Base-by-base conservation (phyloP, 2,888 invertebrate genomes). In the Leptopilina drosophilae region DNA sequence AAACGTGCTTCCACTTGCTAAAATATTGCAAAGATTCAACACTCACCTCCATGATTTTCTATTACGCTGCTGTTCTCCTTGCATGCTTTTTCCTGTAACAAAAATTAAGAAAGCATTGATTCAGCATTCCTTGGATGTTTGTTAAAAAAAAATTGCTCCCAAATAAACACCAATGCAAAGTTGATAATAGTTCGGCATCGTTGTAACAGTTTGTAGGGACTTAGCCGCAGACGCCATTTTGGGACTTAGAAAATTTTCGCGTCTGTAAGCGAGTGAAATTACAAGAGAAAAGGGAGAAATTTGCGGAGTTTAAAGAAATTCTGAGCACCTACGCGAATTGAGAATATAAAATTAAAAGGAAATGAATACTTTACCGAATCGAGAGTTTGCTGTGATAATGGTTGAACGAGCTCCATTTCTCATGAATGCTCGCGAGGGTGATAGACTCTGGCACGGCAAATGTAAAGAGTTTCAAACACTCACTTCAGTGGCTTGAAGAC, bases 211-310 rank as follows among this genome's bases (percentile, higher is more conserved):
- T 53, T 79, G 81, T 78, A 83, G 94, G 94, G 94, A 95, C 94
- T 95, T 94, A 94, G 93, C 93, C 94, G 94, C 94, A 94, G 96
- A 95, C 96, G 96, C 96, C 96, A 96, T 96, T 95, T 96, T 96
- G 95, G 95, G 95, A 96, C 96, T 96, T 96, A 94, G 94, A 94
- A 94, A 94, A 92, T 94, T 94, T 79, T 93, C 92, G 91, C 88
- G 88, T 92, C 93, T 91, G 92, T 92, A 91, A 91, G 90, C 90
- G 89, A 53, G 89, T 90, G 88, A 89, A 87, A 89, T 91, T 92
- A 88, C 93, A 94, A 93, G 92, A 94, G 93, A 92, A 93, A 92
- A 93, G 85, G 86, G 84, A 78, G 77, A 11, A 83, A 76, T 42
- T 59, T 49, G 46, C n/a, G 59, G 53, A 49, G 64, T 83, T 78